Percentiles rank a stretch among this genome's conserved stretches.
Evolutionary conservation across 2,888 invertebrate species (phyloP).

Genomic region (Blastobasis adustella): DNA sequence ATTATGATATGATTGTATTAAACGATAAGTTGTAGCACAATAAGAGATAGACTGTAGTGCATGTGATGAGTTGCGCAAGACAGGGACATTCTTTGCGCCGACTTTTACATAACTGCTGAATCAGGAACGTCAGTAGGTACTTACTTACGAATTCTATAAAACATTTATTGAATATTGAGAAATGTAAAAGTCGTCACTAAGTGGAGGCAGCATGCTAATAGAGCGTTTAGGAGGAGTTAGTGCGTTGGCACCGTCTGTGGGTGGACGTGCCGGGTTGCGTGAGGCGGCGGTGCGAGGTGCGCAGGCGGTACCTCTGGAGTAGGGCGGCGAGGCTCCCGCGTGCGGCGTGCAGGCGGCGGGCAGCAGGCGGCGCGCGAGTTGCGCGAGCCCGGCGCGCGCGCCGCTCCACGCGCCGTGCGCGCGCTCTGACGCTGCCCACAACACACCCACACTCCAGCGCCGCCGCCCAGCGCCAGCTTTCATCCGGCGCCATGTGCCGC

Average conservation of each 20-base stretch:
- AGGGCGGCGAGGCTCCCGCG: conserved; percentile 80
- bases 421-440: conserved; percentile 49
- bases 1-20: too few relatives aligned
- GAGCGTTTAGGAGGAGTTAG: not conserved
- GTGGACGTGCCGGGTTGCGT: conserved; percentile 13
- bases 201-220: too few relatives aligned
- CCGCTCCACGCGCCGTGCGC: conserved; percentile 40
- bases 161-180: too few relatives aligned
- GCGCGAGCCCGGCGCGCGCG: conserved; percentile 64
- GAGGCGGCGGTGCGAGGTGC: conserved; percentile 10
- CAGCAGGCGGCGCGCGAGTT: conserved; percentile 76
- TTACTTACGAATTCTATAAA: too few relatives aligned
- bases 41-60: too few relatives aligned
- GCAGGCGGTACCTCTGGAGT: conserved; percentile 77
- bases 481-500: conserved; percentile 42
- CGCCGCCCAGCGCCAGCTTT: conserved; percentile 33
- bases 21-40: too few relatives aligned
- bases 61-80: conserved; percentile 12
- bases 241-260: conserved; percentile 10
- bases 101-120: conserved; percentile 17
- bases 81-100: conserved; percentile 17
- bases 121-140: too few relatives aligned
- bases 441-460: conserved; percentile 55
- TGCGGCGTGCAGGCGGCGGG: conserved; percentile 83
- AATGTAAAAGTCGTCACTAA: too few relatives aligned